Evolutionary conservation across 2,888 invertebrate genomes (phyloP).

Genomic region (Cybosia mesomella): DNA sequence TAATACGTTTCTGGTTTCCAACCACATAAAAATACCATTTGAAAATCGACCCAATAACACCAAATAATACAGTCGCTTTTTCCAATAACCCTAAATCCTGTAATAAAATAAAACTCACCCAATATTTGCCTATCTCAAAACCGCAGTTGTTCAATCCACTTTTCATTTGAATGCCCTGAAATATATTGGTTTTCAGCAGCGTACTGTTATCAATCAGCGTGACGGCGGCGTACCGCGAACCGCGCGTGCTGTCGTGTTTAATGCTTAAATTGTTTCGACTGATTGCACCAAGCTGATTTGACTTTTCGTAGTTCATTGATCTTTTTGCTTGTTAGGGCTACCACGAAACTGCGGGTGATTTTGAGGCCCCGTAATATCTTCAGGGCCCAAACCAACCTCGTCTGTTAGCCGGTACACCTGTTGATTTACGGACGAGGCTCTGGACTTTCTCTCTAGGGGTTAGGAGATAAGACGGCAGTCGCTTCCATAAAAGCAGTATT

Average conservation of each 20-base stretch:
- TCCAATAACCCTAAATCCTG: not conserved
- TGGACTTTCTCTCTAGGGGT: too few species aligned
- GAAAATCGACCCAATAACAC: not conserved
- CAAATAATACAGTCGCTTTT: not conserved
- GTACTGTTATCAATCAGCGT: slow-evolving; percentile 49
- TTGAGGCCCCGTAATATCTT: too few species aligned
- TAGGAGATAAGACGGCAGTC: too few species aligned
- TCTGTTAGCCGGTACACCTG: too few species aligned
- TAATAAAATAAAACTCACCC: slow-evolving; percentile 10
- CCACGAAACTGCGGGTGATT: too few species aligned
- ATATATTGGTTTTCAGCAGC: slow-evolving; percentile 27
- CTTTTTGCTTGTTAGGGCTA: slow-evolving; percentile 36
- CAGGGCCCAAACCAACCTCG: too few species aligned
- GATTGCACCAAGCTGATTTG: slow-evolving; percentile 48
- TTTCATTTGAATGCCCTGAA: slow-evolving; percentile 33
- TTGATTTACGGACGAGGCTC: too few species aligned
- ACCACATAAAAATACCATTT: not conserved
- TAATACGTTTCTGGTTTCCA: not conserved
- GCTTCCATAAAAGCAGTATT: too few species aligned
- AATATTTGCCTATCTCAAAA: slow-evolving; percentile 16
- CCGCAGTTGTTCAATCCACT: slow-evolving; percentile 19
- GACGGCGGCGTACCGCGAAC: slow-evolving; percentile 28
- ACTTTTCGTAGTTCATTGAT: slow-evolving; percentile 46
- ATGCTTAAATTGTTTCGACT: slow-evolving; percentile 51
- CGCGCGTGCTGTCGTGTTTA: slow-evolving; percentile 43